Evolutionary conservation across 2,113 vertebrate genomes (phyloP).

Genomic region (Tragelaphus scriptus): DNA sequence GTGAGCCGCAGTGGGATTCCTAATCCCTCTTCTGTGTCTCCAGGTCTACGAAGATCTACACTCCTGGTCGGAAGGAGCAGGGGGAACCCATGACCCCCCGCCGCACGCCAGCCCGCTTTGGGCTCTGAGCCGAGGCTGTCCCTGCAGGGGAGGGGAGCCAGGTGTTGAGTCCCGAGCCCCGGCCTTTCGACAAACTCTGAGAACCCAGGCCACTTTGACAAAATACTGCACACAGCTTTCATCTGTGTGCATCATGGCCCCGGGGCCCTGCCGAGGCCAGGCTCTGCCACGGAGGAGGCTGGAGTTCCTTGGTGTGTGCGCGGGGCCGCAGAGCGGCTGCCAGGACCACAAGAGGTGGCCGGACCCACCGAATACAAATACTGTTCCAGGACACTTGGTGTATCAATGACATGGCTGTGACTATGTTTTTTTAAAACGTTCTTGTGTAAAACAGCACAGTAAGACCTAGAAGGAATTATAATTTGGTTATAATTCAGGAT

Average conservation of each 20-base stretch:
- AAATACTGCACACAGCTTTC: background rate
- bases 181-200: background rate
- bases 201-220: background rate
- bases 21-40: slow-evolving; percentile 37
- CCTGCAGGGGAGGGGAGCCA: background rate
- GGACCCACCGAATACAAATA: background rate
- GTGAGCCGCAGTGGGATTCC: background rate
- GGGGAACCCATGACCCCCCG: slow-evolving; percentile 92
- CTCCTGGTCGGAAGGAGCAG: slow-evolving; percentile 93
- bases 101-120: slow-evolving; percentile 93
- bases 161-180: background rate
- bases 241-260: background rate
- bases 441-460: slow-evolving; percentile 57
- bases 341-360: background rate
- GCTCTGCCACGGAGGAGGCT: background rate
- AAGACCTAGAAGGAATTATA: slow-evolving; percentile 53
- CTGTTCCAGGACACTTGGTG: background rate
- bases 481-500: slow-evolving; percentile 62
- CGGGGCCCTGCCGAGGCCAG: background rate
- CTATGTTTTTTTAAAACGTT: slow-evolving; percentile 59
- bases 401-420: slow-evolving; percentile 15
- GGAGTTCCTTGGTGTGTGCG: background rate
- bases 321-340: background rate
- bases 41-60: slow-evolving; percentile 94
- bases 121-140: slow-evolving; percentile 80